Evolutionary conservation across 2,113 vertebrate genomes (phyloP), one percentile per base, ranked within the genome.

Genomic region (Protomyctophum bolini): DNA sequence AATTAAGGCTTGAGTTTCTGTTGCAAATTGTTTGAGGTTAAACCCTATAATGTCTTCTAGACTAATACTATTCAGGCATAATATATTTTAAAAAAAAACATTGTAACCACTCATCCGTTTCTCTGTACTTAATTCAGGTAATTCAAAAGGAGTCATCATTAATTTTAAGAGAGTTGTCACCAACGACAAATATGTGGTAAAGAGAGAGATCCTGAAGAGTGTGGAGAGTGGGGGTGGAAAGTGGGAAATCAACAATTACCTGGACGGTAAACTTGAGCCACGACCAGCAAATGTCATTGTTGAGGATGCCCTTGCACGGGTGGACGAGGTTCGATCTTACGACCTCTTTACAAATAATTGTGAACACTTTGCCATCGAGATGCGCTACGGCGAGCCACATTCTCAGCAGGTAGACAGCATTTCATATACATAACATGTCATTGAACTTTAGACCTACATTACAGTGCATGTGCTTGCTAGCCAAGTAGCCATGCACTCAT

Each of bases 361-460:
- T 50, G 91, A 93, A 62, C 82, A 91, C 72, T 93, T 94, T 77
- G 92, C 80, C 10, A 91, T 85, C 4, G 58, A 83, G 1, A 65
- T 93, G 63, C 81, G 91, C 79, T 93, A 92, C 0, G 90, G 88
- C 0, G 73, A 85, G 0, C 0, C 78, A 12, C 84, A 90, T 65
- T 91, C 88, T 2, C 84, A 89, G 6, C 93, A 94, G 92, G 93
- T 94, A 54, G 0, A 80, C 7, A 2, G 33, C 33, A 41, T 41
- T 41, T 41, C 33, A 41, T 41, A 2, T 41, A 41, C 33, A 41
- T 41, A 3, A 41, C 1, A 41, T 41, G 3, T 41, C 33, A 41
- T 1, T 41, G 33, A 4, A 41, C 33, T 41, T 41, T 41, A 41
- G 3, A 41, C 33, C 33, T 41, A 41, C 33, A 41, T 41, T 41